phyloP scores from a whole-genome alignment of 2,113 vertebrate genomes.

The Macroglossus sobrinus region DNA sequence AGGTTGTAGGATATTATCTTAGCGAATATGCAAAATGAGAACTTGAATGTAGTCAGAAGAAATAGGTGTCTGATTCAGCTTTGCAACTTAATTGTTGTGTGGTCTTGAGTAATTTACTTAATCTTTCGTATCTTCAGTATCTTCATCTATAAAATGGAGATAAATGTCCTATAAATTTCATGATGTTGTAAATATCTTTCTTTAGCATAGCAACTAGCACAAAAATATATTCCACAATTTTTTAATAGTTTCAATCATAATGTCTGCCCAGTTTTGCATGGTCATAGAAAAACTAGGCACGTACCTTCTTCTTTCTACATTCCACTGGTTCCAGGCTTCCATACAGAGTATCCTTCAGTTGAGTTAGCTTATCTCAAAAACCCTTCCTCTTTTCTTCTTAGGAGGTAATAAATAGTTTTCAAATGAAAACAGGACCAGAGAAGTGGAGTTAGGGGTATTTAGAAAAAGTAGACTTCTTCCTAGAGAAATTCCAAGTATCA shows the following conservation, averaged over 20 bases:
- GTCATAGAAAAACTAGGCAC: neutral
- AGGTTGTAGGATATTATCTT: neutral
- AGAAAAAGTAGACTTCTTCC: neutral
- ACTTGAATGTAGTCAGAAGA: neutral
- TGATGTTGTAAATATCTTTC: neutral
- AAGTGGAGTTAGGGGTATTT: neutral
- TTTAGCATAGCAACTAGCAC: neutral
- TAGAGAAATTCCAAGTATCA: neutral
- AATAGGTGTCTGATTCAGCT: neutral
- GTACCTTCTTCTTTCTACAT: neutral
- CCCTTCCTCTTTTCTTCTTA: neutral
- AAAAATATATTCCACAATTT: neutral
- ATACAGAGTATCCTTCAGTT: neutral
- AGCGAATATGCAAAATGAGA: neutral
- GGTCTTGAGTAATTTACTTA: neutral
- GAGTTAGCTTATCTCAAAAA: neutral
- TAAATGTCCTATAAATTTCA: neutral
- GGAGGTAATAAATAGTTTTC: neutral
- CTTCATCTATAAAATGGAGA: neutral
- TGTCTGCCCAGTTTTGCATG: neutral
- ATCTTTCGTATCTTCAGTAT: neutral
- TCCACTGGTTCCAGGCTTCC: neutral
- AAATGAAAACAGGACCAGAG: neutral
- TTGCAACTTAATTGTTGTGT: neutral
- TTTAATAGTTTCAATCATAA: neutral